Base-by-base conservation (phyloP, 2,113 vertebrate genomes). In the Sinosuthora webbiana region DNA sequence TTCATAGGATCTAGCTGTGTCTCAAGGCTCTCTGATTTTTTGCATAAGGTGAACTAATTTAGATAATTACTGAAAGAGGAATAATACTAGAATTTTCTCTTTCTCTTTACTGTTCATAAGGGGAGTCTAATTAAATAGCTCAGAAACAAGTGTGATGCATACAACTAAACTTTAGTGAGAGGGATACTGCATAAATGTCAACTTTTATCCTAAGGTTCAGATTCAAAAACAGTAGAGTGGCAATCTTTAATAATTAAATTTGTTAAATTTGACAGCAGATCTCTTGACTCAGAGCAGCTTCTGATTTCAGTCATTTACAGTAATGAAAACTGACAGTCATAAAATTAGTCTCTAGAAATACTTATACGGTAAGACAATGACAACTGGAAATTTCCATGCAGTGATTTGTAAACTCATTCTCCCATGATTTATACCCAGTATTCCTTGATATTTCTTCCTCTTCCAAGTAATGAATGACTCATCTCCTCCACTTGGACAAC, bases 271-370 rank as follows among this genome's bases (percentile, higher is more conserved):
- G 30, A 90, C 63, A 85, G 24, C 1, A 10, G 45, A 56, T 31
- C 39, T 76, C 49, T 68, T 85, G 41, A 76, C 49, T 79, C 16
- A 52, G 83, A 59, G 30, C 1, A 15, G 35, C 30, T 90, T 86
- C 67, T 56, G 27, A 90, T 83, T 92, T 76, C 22, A 52, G 31
- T 90, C 10, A 68, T 76, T 93, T 67, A 64, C 35, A 53, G 10
- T 88, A 76, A 93, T 79, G 70, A 86, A 95, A 88, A 79, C 49
- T 87, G 82, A 39, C 79, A 88, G 57, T 83, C 56, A 82, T 68
- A 71, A 82, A 68, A 75, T 88, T 82, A 92, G 35, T 56, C 24
- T 87, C 33, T 33, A 88, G 67, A 73, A 92, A 56, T 55, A 5
- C 39, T 82, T 57, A 27, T 79, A 41, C 3, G 28, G 44, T 71